Base-by-base conservation (phyloP, 1,140 invertebrate species). In the Drepana arcuata region DNA sequence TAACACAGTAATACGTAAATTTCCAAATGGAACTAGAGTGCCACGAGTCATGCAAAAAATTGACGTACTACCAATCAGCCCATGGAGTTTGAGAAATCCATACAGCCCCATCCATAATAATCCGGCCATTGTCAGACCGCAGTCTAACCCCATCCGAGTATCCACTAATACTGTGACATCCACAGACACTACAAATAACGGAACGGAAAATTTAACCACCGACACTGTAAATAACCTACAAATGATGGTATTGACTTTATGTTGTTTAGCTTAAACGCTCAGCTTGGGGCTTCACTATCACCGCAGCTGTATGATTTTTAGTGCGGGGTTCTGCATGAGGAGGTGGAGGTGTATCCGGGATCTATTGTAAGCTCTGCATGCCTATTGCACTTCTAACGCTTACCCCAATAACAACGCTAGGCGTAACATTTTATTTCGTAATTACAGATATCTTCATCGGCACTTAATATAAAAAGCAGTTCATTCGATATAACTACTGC, bases 11-110 rank as follows among this genome's bases (percentile, higher is more conserved):
- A 87, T 91, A 55, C 86, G 88, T 63, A 91, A 89, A 69, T 91
- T 88, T 60, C 89, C 89, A 26, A 91, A 91, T 58, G 90, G 90
- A 74, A 90, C 89, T 59, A 70, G 88, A 79, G 88, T 91, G 78
- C 88, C 89, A 75, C 87, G 88, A 69, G 87, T 84, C 77, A 77
- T 85, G 84, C 66, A 86, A 83, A 67, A 73, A 71, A 81, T 84
- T 75, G 83, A 84, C 64, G 60, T 84, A 73, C 67, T 84, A 70
- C 77, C 83, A 72, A 84, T 84, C 61, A 84, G 83, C 53, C 83
- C 84, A 67, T 75, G 77, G 72, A 84, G 77, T 68, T 48, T 85
- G 54, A 81, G 64, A 70, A 83, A 85, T 69, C 83, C 84, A 74
- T 79, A 75, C 53, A 85, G 82, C 70, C 81, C 83, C 65, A 83